Conservation (phyloP, 2,797 vertebrate genomes). For the Novumbra hubbsi region DNA sequence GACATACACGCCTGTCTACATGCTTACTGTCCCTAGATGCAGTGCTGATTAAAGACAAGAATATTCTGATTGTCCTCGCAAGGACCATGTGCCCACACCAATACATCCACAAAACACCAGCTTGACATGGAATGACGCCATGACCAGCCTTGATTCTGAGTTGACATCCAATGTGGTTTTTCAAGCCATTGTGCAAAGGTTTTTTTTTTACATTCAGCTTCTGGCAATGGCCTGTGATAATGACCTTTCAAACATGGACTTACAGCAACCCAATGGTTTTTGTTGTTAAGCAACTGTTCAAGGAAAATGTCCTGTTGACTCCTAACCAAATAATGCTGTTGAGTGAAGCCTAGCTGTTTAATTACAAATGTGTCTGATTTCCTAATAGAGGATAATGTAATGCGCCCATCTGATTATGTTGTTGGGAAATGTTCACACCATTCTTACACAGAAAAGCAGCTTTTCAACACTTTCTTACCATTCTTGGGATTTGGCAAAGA, state of each 20-base stretch:
- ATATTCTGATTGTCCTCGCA: neutral
- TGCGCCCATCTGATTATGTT: no score
- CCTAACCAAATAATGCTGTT: no score
- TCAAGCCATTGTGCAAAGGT: slow-evolving; percentile 13
- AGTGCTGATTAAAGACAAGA: neutral
- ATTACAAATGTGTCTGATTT: no score
- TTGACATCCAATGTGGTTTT: slow-evolving; percentile 43
- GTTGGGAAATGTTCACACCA: no score
- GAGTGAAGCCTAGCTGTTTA: no score
- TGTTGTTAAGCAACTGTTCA: no score
- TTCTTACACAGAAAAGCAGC: no score
- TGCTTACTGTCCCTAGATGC: neutral
- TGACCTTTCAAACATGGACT: slow-evolving; percentile 1
- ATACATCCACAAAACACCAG: neutral
- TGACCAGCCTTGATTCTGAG: slow-evolving; percentile 41
- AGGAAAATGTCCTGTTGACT: no score
- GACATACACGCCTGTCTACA: neutral
- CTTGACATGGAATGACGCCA: neutral
- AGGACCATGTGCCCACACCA: neutral
- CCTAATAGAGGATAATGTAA: no score
- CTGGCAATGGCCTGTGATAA: slow-evolving; percentile 44
- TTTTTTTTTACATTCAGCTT: slow-evolving; percentile 9
- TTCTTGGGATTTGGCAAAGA: no score
- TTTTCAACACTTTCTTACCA: no score
- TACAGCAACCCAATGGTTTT: neutral